phyloP scores from a whole-genome alignment of 2,113 vertebrate species.

The sheep (Ovis aries) region DNA sequence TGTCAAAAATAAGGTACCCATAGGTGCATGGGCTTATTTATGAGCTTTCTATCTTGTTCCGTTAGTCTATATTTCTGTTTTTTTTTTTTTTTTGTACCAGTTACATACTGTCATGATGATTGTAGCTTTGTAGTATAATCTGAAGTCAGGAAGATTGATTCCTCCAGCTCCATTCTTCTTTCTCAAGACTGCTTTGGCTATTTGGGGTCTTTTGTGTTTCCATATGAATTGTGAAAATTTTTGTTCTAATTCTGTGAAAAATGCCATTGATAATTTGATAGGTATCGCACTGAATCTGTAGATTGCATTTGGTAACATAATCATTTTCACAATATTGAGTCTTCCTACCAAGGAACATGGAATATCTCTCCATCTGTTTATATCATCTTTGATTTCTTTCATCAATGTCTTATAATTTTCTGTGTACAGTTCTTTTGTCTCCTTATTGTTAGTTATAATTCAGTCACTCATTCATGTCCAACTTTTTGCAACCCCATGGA shows the following conservation, averaged over 20 bases:
- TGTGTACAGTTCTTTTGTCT: background rate
- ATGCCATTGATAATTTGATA: background rate
- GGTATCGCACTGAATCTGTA: background rate
- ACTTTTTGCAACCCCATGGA: background rate
- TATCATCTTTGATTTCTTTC: background rate
- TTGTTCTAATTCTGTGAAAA: background rate
- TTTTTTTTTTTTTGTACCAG: background rate
- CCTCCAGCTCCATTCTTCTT: background rate
- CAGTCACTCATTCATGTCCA: background rate
- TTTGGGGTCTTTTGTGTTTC: background rate
- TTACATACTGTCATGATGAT: background rate
- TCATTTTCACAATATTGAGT: background rate
- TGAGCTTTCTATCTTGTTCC: background rate
- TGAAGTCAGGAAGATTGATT: background rate
- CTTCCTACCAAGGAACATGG: background rate
- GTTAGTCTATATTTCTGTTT: background rate
- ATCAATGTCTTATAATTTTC: background rate
- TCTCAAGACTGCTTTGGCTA: background rate
- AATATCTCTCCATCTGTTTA: background rate
- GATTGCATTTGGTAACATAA: background rate
- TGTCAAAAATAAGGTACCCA: background rate
- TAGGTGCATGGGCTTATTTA: background rate
- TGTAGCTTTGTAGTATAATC: background rate
- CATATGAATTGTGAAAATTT: background rate
- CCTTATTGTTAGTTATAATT: background rate